These are phyloP conservation scores for Synanceia verrucosa DNA, from an alignment of 2,797 vertebrate species.

Conservation along the genomic window DNA sequence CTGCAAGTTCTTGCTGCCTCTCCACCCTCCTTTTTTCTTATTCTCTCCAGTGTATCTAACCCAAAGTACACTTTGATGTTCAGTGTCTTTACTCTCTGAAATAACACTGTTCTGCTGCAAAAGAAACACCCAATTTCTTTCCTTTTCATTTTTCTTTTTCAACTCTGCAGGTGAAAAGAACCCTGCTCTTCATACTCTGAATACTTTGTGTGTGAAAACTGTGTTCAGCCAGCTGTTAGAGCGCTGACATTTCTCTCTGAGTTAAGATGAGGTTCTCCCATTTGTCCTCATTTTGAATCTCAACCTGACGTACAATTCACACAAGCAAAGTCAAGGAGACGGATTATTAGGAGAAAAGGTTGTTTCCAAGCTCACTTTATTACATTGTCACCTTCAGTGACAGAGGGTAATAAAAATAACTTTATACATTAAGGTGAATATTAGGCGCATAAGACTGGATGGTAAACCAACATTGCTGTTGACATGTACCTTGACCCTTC, in stretches of 20 bases:
- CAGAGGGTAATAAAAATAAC: slow-evolving; percentile 15
- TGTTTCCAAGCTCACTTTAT: slow-evolving; percentile 19
- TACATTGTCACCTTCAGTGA: slow-evolving; percentile 17
- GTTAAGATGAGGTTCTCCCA: slow-evolving; percentile 7
- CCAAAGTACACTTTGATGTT: slow-evolving; percentile 65
- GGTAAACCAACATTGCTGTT: background rate
- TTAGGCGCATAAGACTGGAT: background rate
- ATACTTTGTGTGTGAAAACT: slow-evolving; percentile 1
- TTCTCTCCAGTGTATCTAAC: slow-evolving; percentile 26
- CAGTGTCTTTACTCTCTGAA: slow-evolving; percentile 46
- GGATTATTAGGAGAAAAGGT: slow-evolving; percentile 41
- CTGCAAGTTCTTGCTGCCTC: slow-evolving; percentile 29
- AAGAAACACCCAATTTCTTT: slow-evolving; percentile 23
- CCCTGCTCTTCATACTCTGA: background rate
- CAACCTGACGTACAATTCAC: background rate
- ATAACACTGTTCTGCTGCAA: slow-evolving; percentile 35
- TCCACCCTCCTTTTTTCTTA: slow-evolving; percentile 8
- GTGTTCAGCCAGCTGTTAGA: slow-evolving; percentile 22
- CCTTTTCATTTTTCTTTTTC: background rate
- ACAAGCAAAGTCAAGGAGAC: slow-evolving; percentile 13
- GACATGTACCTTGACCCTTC: background rate
- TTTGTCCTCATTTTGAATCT: background rate
- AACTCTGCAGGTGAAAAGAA: slow-evolving; percentile 28
- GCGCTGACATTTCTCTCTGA: background rate
- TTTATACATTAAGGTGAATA: slow-evolving; percentile 1